Conservation (phyloP, 1,140 invertebrate species). For the Chlorops oryzae region DNA sequence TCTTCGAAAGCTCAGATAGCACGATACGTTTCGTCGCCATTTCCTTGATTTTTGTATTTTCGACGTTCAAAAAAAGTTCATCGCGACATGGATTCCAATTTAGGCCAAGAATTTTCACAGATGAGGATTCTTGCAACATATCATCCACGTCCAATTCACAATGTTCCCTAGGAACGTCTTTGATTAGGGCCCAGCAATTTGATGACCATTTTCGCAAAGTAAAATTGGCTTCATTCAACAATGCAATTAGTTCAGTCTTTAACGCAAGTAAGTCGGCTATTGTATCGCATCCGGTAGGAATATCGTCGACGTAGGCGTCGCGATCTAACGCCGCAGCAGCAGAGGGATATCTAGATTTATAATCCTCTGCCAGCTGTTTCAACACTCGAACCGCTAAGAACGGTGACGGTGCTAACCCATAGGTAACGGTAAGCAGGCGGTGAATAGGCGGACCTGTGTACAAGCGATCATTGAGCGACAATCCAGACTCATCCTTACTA, state of each 20-base stretch:
- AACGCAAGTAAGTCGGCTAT: background rate
- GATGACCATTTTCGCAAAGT: constrained; percentile 27
- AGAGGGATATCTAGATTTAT: background rate
- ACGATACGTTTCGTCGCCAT: constrained; percentile 38
- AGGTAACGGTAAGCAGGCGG: constrained; percentile 12
- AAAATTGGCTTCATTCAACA: constrained; percentile 21
- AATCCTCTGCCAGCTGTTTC: constrained; percentile 1
- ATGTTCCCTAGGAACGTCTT: constrained; percentile 6
- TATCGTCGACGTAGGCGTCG: constrained; percentile 10
- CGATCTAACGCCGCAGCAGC: background rate
- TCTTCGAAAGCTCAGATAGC: constrained; percentile 35
- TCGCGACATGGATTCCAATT: background rate
- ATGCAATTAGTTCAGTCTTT: background rate
- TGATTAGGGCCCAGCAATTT: no score
- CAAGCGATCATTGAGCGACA: constrained; percentile 41
- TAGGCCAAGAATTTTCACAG: constrained; percentile 5
- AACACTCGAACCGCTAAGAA: constrained; percentile 5
- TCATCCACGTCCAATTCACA: background rate
- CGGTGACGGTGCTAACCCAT: constrained; percentile 5
- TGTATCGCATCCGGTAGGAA: background rate
- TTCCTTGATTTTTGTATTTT: background rate
- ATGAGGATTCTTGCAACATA: background rate
- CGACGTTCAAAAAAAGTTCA: constrained; percentile 2
- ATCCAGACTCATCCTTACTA: constrained; percentile 25
- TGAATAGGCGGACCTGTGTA: constrained; percentile 29